Base-by-base conservation (phyloP, 2,797 vertebrate genomes). In the Cynodonichthys magdalenae region DNA sequence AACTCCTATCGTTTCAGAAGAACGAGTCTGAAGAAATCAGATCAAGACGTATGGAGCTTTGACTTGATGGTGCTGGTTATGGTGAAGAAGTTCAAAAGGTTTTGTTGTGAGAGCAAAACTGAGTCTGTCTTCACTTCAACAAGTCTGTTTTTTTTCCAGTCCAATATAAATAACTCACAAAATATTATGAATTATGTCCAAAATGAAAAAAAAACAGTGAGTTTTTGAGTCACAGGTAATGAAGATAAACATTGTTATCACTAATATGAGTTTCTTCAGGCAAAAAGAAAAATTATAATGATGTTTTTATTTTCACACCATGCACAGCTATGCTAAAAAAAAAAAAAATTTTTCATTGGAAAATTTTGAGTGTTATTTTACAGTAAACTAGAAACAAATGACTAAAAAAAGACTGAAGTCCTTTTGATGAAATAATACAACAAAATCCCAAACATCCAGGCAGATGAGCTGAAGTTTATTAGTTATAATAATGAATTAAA, bases 1-100 rank as follows among this genome's bases (percentile, higher is more conserved):
- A 90, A 87, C 82, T 83, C 49, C 81, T 65, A 78, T 87, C 87
- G 82, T 87, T 69, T 59, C 57, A 3, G 69, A 81, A 24, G 24
- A 71, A 84, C 20, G 62, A 71, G 55, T 84, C 44, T 55, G 71
- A 85, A 83, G 80, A 54, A 77, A 71, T 14, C 15, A 64, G 68
- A 53, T 29, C 31, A 47, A 82, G 79, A 66, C 19, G 28, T 24
- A 56, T 69, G 75, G 45, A 67, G 55, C 71, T 14, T 46, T 5
- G 19, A 60, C 34, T 58, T 67, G 59, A 63, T 69, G 68, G 59
- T 55, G 44, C 59, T 45, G 53, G 72, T 75, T 20, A 20, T 61
- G 47, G 19, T 44, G 69, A 44, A 80, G 82, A 87, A 72, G 81
- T 83, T 75, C 66, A 83, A 77, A 60, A 15, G 66, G 15, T 27